Conservation (phyloP, 2,113 vertebrate species). For the Piprites chloris region DNA sequence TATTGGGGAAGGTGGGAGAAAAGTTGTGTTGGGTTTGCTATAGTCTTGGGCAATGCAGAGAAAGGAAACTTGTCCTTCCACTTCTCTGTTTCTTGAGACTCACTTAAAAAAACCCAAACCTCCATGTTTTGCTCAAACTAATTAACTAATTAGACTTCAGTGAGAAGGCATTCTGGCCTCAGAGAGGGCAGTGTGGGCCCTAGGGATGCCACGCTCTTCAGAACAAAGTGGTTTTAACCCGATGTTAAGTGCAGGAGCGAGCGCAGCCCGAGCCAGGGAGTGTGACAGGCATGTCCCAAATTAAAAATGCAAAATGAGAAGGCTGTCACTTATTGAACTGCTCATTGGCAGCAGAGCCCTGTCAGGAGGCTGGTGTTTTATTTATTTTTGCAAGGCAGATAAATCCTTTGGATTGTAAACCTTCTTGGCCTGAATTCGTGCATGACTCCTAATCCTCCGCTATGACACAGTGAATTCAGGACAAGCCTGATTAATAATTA, state of each 20-base stretch:
- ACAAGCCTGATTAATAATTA: slow-evolving; percentile 47
- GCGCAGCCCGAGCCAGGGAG: not conserved
- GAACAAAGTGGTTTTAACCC: not conserved
- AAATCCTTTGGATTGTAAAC: slow-evolving; percentile 59
- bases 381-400: slow-evolving; percentile 50
- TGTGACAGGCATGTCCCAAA: not conserved
- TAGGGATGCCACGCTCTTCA: not conserved
- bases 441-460: slow-evolving; percentile 55
- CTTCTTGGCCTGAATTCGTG: slow-evolving; percentile 57
- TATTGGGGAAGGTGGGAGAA: not conserved
- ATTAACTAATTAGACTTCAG: not conserved
- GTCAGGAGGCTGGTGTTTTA: slow-evolving; percentile 26
- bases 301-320: slow-evolving; percentile 46
- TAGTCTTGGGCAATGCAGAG: not conserved
- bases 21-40: not conserved
- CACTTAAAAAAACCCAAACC: not conserved
- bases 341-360: slow-evolving; percentile 10
- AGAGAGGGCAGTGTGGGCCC: not conserved
- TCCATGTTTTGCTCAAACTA: not conserved
- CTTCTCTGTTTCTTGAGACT: not conserved
- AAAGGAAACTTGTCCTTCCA: not conserved
- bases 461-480: slow-evolving; percentile 50
- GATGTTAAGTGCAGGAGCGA: rapidly evolving
- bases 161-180: not conserved
- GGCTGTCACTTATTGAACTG: slow-evolving; percentile 32